Percentiles rank a stretch among this genome's conserved stretches.
phyloP scores from a whole-genome alignment of 2,113 vertebrate species.

The Morone chrysops region DNA sequence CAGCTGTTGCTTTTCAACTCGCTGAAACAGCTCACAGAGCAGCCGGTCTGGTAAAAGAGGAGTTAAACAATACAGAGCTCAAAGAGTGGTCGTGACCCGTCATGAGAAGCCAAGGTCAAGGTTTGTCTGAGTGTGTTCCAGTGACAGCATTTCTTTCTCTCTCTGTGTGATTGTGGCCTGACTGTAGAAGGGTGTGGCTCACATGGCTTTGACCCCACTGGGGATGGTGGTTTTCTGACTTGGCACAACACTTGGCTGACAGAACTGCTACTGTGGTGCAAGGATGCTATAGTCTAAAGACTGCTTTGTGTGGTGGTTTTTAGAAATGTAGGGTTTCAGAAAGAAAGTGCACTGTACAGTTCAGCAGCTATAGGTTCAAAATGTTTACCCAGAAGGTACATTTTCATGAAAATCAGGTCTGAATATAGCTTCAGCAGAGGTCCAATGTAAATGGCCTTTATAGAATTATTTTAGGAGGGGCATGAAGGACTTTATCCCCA shows the following conservation, averaged over 20 bases:
- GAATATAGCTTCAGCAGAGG: slow-evolving; percentile 47
- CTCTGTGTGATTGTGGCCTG: slow-evolving; percentile 65
- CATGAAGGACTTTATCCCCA: slow-evolving; percentile 1
- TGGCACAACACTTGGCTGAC: slow-evolving; percentile 75
- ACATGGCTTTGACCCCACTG: slow-evolving; percentile 62
- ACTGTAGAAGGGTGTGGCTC: slow-evolving; percentile 74
- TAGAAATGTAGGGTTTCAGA: slow-evolving; percentile 66
- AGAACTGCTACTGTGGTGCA: slow-evolving; percentile 70
- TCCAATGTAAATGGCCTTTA: slow-evolving; percentile 41
- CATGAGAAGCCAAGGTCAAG: slow-evolving; percentile 53
- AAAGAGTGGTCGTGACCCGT: slow-evolving; percentile 33
- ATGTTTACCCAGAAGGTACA: slow-evolving; percentile 54
- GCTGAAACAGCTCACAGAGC: neutral
- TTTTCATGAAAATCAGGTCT: slow-evolving; percentile 42
- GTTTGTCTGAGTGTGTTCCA: slow-evolving; percentile 45
- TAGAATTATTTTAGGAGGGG: neutral
- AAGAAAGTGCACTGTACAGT: slow-evolving; percentile 44
- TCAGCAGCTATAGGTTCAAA: slow-evolving; percentile 20
- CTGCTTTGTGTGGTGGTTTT: slow-evolving; percentile 60
- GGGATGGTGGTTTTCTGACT: slow-evolving; percentile 75
- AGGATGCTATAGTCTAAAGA: slow-evolving; percentile 53
- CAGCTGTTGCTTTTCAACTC: neutral
- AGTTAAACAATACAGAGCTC: slow-evolving; percentile 29
- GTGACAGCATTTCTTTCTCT: slow-evolving; percentile 53
- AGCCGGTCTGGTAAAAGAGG: neutral